Percentiles rank a stretch among this genome's conserved stretches.
Conservation (phyloP, 2,888 invertebrate genomes). For the Macrostomum cliftonense region DNA sequence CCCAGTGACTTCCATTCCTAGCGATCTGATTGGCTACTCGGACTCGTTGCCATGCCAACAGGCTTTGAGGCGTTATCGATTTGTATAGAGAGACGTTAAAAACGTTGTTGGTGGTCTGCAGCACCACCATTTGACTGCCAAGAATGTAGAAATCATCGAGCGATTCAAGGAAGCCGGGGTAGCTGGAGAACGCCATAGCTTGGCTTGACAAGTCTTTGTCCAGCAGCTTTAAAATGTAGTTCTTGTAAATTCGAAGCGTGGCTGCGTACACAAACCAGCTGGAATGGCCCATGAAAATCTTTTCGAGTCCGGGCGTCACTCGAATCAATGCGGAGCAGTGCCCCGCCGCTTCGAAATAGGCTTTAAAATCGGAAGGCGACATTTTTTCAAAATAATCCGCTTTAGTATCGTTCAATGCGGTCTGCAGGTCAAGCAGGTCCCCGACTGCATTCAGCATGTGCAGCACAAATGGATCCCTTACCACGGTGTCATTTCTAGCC, state of each 20-base stretch:
- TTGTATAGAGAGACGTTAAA: conserved; percentile 24
- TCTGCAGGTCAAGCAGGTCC: conserved; percentile 22
- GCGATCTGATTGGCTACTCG: conserved; percentile 32
- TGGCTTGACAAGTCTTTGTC: conserved; percentile 20
- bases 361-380: conserved; percentile 15
- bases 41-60: conserved; percentile 32
- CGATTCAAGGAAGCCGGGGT: conserved; percentile 32
- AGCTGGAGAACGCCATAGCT: conserved; percentile 28
- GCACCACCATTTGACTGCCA: conserved; percentile 25
- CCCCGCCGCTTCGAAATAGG: conserved; percentile 17
- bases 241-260: conserved; percentile 30
- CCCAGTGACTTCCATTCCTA: conserved; percentile 25
- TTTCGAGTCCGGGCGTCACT: conserved; percentile 28
- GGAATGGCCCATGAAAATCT: conserved; percentile 31
- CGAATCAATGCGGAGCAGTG: conserved; percentile 23
- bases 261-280: conserved; percentile 30
- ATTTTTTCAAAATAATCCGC: conserved; percentile 20
- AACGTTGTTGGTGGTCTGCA: conserved; percentile 31
- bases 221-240: conserved; percentile 25
- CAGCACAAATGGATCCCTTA: conserved; percentile 18
- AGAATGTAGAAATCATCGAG: conserved; percentile 31
- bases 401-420: conserved; percentile 16
- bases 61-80: conserved; percentile 19
- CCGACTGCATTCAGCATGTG: conserved; percentile 26
- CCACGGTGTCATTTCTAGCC: conserved; percentile 6